Evolutionary conservation across 2,888 invertebrate species (phyloP).

Genomic region (Neocrepidodera transversa): DNA sequence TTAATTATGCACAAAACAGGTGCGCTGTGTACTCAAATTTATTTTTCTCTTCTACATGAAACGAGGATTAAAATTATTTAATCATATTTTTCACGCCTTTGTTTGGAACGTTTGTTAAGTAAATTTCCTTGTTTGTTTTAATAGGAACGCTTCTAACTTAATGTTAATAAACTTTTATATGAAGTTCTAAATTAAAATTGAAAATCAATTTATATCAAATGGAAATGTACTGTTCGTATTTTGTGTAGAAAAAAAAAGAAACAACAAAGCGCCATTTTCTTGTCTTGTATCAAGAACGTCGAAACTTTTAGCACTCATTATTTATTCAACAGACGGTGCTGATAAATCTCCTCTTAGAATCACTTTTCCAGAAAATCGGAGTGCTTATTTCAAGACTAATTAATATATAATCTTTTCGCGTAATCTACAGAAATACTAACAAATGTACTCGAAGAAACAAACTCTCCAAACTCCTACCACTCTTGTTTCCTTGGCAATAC

Average conservation of each 20-base stretch:
- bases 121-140: slow-evolving; percentile 11
- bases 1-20: slow-evolving; percentile 15
- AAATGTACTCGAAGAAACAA: slow-evolving; percentile 25
- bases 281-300: not conserved
- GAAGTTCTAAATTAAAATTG: too few species aligned
- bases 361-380: slow-evolving; percentile 20
- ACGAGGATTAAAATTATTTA: slow-evolving; percentile 5
- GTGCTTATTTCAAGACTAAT: slow-evolving; percentile 15
- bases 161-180: slow-evolving; percentile 4
- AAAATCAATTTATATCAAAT: too few species aligned
- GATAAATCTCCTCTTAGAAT: slow-evolving; percentile 15
- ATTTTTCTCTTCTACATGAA: slow-evolving; percentile 4
- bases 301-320: slow-evolving; percentile 12
- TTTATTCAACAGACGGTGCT: slow-evolving; percentile 6
- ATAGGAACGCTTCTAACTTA: not conserved
- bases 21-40: slow-evolving; percentile 10
- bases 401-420: slow-evolving; percentile 22
- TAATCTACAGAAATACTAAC: slow-evolving; percentile 26
- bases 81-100: slow-evolving; percentile 16
- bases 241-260: too few species aligned
- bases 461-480: slow-evolving; percentile 23
- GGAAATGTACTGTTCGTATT: too few species aligned
- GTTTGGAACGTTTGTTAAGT: slow-evolving; percentile 9
- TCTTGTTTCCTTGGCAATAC: slow-evolving; percentile 27
- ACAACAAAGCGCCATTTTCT: too few species aligned